Evolutionary conservation across 2,888 invertebrate genomes (phyloP).

Genomic region (Urechis unicinctus): DNA sequence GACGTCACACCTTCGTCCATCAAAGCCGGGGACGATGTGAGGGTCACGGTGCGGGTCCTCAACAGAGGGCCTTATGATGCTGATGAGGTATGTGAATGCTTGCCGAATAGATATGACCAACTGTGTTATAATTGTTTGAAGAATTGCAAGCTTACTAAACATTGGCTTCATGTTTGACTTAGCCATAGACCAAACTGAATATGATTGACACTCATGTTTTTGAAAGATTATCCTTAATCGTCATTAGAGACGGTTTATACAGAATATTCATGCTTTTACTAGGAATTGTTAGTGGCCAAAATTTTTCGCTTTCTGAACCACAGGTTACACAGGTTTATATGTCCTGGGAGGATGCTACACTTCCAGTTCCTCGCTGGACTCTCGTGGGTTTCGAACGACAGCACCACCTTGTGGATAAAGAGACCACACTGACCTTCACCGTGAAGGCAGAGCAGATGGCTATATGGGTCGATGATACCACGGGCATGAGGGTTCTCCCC

Average conservation of each 20-base stretch:
- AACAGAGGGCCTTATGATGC: constrained; percentile 32
- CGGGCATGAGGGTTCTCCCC: background rate
- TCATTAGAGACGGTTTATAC: too few relatives aligned
- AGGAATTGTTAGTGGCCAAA: too few relatives aligned
- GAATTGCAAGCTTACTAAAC: background rate
- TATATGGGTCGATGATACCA: constrained; percentile 22
- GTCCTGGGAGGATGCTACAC: constrained; percentile 27
- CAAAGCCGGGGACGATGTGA: constrained; percentile 24
- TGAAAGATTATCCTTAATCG: too few relatives aligned
- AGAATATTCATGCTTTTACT: background rate
- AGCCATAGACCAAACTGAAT: background rate
- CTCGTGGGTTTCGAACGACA: constrained; percentile 27
- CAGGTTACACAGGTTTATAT: constrained; percentile 40
- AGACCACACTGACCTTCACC: constrained; percentile 18
- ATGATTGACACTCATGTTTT: too few relatives aligned
- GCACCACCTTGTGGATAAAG: background rate
- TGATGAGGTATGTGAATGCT: constrained; percentile 41
- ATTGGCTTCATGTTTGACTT: background rate
- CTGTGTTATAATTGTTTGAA: background rate
- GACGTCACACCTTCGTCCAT: constrained; percentile 8
- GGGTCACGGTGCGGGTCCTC: constrained; percentile 23
- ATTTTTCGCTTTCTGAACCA: background rate
- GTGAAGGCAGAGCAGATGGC: constrained; percentile 26
- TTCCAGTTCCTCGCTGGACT: constrained; percentile 28
- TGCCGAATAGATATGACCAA: too few relatives aligned